Conservation (phyloP, 2,888 invertebrate genomes). For the Cynaeus angustus region DNA sequence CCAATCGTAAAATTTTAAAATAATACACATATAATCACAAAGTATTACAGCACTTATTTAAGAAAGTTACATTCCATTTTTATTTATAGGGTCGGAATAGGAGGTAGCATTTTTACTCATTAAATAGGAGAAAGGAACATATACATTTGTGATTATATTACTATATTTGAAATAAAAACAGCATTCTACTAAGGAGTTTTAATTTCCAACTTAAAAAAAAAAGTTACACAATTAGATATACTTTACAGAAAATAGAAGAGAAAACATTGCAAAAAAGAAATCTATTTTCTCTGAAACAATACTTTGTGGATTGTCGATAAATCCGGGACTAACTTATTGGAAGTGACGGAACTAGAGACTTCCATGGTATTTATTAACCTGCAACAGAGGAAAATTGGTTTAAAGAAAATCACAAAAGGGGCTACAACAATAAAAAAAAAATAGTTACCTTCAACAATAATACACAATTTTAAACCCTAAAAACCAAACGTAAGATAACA, state of each 20-base stretch:
- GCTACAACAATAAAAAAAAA: neutral
- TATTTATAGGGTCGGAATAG: constrained; percentile 44
- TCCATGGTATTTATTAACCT: constrained; percentile 33
- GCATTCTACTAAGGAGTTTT: constrained; percentile 27
- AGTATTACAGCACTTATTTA: constrained; percentile 37
- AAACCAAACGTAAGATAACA: constrained; percentile 21
- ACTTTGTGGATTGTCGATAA: constrained; percentile 83
- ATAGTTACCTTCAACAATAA: constrained; percentile 15
- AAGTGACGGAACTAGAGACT: constrained; percentile 15
- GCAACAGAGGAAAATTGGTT: constrained; percentile 30
- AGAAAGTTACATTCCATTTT: constrained; percentile 22
- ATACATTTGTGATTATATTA: constrained; percentile 44
- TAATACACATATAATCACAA: constrained; percentile 41
- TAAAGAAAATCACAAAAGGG: neutral
- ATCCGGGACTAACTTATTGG: constrained; percentile 76
- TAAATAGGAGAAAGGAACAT: constrained; percentile 11
- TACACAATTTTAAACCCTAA: constrained; percentile 13
- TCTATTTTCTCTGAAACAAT: constrained; percentile 73
- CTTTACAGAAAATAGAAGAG: neutral
- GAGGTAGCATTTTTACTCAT: constrained; percentile 43
- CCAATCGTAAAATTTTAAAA: constrained; percentile 42
- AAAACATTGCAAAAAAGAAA: constrained; percentile 13
- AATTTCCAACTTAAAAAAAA: constrained; percentile 12
- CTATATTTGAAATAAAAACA: constrained; percentile 41
- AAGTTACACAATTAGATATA: constrained; percentile 4